These are phyloP conservation scores for Drosophila teissieri DNA, from an alignment of 1,140 invertebrate species.

Conservation along the genomic window DNA sequence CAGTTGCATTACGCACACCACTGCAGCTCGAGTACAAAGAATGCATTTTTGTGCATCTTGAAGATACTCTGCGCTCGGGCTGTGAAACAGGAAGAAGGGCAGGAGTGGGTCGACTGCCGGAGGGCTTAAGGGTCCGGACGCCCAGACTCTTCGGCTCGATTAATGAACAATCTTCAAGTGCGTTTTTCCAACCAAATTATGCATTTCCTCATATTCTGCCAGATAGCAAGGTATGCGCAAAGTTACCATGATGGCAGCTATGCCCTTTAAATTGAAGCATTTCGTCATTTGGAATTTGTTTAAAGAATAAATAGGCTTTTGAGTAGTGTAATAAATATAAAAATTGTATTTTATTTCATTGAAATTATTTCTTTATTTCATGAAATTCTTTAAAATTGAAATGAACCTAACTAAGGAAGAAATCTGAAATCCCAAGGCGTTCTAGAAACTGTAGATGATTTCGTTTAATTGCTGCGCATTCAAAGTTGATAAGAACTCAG, in stretches of 20 bases:
- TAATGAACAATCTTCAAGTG: constrained; percentile 54
- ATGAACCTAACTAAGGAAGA: not conserved
- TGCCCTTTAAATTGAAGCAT: not conserved
- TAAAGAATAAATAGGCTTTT: too few species aligned
- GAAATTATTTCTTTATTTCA: not conserved
- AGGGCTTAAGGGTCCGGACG: constrained; percentile 36
- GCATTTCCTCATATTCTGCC: constrained; percentile 54
- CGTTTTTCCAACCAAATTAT: constrained; percentile 60
- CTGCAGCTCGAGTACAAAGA: constrained; percentile 60
- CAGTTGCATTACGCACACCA: constrained; percentile 35
- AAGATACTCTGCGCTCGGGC: constrained; percentile 48
- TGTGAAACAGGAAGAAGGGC: constrained; percentile 26
- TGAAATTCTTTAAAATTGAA: too few species aligned
- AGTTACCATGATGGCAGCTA: not conserved
- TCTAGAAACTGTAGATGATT: not conserved
- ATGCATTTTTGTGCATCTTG: constrained; percentile 81
- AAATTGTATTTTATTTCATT: not conserved
- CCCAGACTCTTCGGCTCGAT: constrained; percentile 38
- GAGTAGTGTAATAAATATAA: too few species aligned
- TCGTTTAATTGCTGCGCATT: not conserved
- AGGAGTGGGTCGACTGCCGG: constrained; percentile 15
- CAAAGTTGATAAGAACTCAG: too few species aligned
- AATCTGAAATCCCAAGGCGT: not conserved
- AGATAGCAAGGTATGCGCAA: not conserved
- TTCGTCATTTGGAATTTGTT: too few species aligned